A percentile compares a stretch with the other conserved stretches of the same genome.
Conservation (phyloP, 2,113 vertebrate genomes). For the Hippocampus comes region DNA sequence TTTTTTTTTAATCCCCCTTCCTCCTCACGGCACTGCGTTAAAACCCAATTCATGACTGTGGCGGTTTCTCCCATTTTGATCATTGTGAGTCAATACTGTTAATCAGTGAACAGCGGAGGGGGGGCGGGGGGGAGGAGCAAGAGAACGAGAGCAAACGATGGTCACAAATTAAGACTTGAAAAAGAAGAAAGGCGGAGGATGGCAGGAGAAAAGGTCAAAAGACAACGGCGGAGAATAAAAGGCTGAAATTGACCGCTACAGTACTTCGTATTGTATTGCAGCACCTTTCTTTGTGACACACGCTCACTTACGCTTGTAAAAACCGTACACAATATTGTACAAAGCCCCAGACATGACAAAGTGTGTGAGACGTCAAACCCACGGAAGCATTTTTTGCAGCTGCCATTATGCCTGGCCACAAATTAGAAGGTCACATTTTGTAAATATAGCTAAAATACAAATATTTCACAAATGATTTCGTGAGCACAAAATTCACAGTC, state of each 20-base stretch:
- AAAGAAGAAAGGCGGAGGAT: conserved; percentile 54
- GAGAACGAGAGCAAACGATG: conserved; percentile 71
- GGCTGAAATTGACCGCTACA: conserved; percentile 50
- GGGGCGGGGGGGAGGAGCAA: conserved; percentile 50
- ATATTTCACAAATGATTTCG: too few species aligned
- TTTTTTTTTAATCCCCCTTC: conserved; percentile 51
- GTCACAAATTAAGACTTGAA: conserved; percentile 79
- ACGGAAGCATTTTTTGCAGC: neutral
- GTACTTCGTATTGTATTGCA: conserved; percentile 56
- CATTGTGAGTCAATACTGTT: conserved; percentile 88
- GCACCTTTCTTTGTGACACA: conserved; percentile 49
- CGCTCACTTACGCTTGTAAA: conserved; percentile 40
- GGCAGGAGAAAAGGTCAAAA: conserved; percentile 19
- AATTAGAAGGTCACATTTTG: too few species aligned
- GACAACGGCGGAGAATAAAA: conserved; percentile 31
- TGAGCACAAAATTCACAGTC: too few species aligned
- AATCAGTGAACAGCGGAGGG: conserved; percentile 79
- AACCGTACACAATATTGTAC: conserved; percentile 58
- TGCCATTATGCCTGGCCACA: neutral
- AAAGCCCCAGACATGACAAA: conserved; percentile 7
- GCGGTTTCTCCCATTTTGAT: conserved; percentile 75
- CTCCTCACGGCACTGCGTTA: conserved; percentile 66
- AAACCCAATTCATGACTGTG: conserved; percentile 68
- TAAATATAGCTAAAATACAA: too few species aligned
- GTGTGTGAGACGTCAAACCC: neutral